These are phyloP conservation scores for Odontomyia ornata DNA, from an alignment of 2,888 invertebrate species.

Conservation along the genomic window DNA sequence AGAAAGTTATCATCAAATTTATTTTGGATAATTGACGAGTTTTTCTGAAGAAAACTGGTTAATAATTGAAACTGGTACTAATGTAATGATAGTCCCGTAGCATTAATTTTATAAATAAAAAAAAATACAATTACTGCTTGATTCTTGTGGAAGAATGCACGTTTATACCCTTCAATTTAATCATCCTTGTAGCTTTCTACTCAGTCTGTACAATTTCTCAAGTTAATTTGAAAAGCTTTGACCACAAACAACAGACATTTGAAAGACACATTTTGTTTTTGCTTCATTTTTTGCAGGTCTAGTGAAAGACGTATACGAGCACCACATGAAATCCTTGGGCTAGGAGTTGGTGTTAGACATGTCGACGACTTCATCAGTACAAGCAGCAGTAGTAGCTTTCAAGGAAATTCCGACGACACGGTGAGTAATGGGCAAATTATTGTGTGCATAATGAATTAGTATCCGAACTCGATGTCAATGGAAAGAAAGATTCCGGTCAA, in stretches of 20 bases:
- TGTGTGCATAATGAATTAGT: constrained; percentile 28
- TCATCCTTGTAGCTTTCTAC: no score
- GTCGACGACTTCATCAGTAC: constrained; percentile 38
- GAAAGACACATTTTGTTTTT: background rate
- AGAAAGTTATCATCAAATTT: constrained; percentile 6
- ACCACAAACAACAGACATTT: background rate
- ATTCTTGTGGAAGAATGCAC: no score
- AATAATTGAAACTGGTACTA: background rate
- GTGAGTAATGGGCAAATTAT: constrained; percentile 35
- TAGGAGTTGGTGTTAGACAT: constrained; percentile 51
- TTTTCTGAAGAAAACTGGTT: no score
- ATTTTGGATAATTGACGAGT: background rate
- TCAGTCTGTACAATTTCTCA: no score
- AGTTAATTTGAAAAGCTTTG: no score
- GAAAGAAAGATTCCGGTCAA: background rate
- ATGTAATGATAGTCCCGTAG: background rate
- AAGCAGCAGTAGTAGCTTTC: constrained; percentile 20
- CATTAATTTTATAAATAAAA: no score
- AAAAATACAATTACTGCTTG: no score
- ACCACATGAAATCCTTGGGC: constrained; percentile 54
- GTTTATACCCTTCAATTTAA: no score
- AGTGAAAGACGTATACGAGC: constrained; percentile 47
- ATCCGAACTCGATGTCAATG: background rate
- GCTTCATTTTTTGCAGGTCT: constrained; percentile 24
- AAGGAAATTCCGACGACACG: constrained; percentile 44